Percentiles rank a stretch among this genome's conserved stretches.
Evolutionary conservation across 1,140 invertebrate species (phyloP).

Genomic region (Brachystomella parvula): DNA sequence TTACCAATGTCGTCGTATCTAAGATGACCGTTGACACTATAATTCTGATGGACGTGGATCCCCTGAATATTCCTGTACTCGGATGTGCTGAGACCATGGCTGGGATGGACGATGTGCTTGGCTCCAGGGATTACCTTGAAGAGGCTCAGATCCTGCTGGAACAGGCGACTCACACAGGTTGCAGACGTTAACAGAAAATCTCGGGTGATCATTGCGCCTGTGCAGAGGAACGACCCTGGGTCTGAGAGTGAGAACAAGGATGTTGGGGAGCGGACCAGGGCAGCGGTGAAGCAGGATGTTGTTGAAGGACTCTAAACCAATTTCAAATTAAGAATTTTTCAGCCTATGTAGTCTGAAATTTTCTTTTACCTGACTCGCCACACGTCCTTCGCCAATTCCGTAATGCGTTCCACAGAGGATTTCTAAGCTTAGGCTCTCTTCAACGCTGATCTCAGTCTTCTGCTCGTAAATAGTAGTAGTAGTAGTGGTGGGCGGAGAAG

Average conservation of each 20-base stretch:
- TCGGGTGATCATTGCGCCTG: constrained; percentile 25
- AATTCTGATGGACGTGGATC: constrained; percentile 32
- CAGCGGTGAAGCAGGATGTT: constrained; percentile 31
- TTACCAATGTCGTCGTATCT: constrained; percentile 33
- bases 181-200: constrained; percentile 27
- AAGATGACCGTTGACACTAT: constrained; percentile 24
- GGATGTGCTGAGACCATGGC: constrained; percentile 17
- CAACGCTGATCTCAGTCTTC: constrained; percentile 25
- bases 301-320: constrained; percentile 4
- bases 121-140: constrained; percentile 24
- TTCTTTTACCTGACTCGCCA: constrained; percentile 1
- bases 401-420: not conserved
- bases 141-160: constrained; percentile 29
- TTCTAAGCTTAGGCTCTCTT: constrained; percentile 21
- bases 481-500: not conserved
- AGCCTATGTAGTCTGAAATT: too few relatives aligned
- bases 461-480: constrained; percentile 21
- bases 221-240: constrained; percentile 33
- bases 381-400: constrained; percentile 1
- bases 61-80: constrained; percentile 9
- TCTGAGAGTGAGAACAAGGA: constrained; percentile 15
- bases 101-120: constrained; percentile 26
- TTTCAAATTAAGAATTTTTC: too few relatives aligned
- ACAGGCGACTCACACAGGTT: constrained; percentile 31
- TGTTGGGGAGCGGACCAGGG: constrained; percentile 25